Evolutionary conservation across 2,888 invertebrate genomes (phyloP).

Genomic region (Nebria salina): DNA sequence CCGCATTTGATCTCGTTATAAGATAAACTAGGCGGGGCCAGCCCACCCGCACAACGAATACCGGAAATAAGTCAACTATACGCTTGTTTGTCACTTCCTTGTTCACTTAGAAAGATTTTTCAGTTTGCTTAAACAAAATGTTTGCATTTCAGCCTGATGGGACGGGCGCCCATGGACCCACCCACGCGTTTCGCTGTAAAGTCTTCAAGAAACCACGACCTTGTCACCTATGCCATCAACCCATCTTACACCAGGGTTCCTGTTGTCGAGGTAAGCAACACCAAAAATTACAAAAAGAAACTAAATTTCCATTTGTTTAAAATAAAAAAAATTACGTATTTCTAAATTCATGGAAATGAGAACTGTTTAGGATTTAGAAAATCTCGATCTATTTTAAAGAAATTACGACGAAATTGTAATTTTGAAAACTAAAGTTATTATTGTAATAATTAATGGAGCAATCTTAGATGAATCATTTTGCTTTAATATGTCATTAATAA

Average conservation of each 20-base stretch:
- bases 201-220: conserved; percentile 78
- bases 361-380: too few species aligned
- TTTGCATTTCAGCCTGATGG: conserved; percentile 73
- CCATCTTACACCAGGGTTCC: conserved; percentile 77
- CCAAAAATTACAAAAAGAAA: not conserved
- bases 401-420: not conserved
- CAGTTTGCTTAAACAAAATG: conserved; percentile 33
- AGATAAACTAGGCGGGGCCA: conserved; percentile 23
- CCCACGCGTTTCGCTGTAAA: conserved; percentile 79
- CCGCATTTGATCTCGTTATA: not conserved
- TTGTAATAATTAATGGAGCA: too few species aligned
- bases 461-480: too few species aligned
- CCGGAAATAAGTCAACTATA: conserved; percentile 33
- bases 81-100: conserved; percentile 35
- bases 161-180: conserved; percentile 70
- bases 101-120: conserved; percentile 9
- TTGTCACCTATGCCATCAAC: conserved; percentile 83
- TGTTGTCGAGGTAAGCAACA: conserved; percentile 76
- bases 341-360: too few species aligned
- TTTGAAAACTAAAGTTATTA: not conserved
- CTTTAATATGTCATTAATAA: too few species aligned
- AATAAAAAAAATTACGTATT: too few species aligned
- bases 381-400: too few species aligned
- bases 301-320: not conserved
- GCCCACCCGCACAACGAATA: conserved; percentile 38